These are phyloP conservation scores for Pseudococcus jackbeardsleyi DNA, from an alignment of 2,888 invertebrate species.

Conservation along the genomic window DNA sequence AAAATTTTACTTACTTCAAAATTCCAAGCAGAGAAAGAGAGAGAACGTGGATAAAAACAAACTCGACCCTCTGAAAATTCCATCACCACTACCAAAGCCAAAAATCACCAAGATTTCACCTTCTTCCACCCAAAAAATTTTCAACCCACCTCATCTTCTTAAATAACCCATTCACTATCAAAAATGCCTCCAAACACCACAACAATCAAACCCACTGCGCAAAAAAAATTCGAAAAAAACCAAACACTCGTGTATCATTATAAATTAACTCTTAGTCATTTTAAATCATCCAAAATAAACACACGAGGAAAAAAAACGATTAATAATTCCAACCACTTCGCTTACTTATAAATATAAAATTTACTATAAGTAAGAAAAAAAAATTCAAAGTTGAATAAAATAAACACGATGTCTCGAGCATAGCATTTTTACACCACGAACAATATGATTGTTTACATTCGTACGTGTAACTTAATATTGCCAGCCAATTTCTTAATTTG, in stretches of 20 bases:
- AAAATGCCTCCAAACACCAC: background rate
- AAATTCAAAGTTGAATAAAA: background rate
- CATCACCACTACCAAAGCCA: no score
- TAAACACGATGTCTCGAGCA: background rate
- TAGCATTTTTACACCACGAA: background rate
- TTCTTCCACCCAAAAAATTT: no score
- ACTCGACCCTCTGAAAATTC: no score
- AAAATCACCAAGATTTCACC: no score
- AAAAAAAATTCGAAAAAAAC: background rate
- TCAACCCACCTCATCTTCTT: background rate
- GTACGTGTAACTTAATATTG: background rate
- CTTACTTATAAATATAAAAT: background rate
- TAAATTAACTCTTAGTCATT: background rate
- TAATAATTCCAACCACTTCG: background rate
- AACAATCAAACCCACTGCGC: background rate
- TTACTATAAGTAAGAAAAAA: background rate
- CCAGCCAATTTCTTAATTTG: conserved; percentile 13
- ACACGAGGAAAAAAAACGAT: background rate
- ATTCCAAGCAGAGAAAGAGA: no score
- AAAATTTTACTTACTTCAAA: no score
- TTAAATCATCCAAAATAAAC: background rate
- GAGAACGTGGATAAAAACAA: no score
- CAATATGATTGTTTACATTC: conserved; percentile 41
- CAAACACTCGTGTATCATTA: background rate
- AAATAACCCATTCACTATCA: background rate